Evolutionary conservation across 1,140 invertebrate species (phyloP), one percentile per base, ranked within the genome.

Genomic region (Heliothis virescens): DNA sequence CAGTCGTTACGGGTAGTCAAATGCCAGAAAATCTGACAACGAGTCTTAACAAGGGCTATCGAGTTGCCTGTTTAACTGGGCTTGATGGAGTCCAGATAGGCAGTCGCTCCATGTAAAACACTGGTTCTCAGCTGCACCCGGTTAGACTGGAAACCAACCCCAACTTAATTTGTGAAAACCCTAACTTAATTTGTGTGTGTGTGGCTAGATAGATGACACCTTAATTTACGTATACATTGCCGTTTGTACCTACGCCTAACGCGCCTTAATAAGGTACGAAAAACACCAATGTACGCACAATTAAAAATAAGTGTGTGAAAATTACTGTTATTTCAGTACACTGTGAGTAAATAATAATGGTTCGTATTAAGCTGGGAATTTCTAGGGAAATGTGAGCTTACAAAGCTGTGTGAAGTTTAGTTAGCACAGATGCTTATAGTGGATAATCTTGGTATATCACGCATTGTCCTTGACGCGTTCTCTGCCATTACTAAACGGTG

Each of bases 231-330:
- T 50, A 60, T 1, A 71, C 13, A 18, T 18, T 18, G 18, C 62
- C 62, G 34, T n/a, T 11, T 29, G 29, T 52, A 57, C 11, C n/a
- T n/a, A n/a, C n/a, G 53, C 57, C 26, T 60, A 59, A 21, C 34
- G 18, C 12, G n/a, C 63, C 29, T 74, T 74, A 48, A 72, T 57
- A 72, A 57, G 52, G 10, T 41, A 34, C 15, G 10, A 57, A 72
- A 57, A 41, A 41, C 67, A 26, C 21, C 21, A 26, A 26, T 26
- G 3, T 21, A 18, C 63, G 3, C 7, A 50, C 63, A 67, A 67
- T 50, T 26, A 69, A 69, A 69, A 69, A 29, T 69, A 69, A 69
- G 16, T 57, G 29, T 41, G 10, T 16, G 52, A 57, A 72, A 72
- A 57, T 72, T 55, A 18, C n/a, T 11, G 52, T 41, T 34, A 72